phyloP scores from a whole-genome alignment of 2,888 invertebrate genomes.

The Trissoscelio sp. region DNA sequence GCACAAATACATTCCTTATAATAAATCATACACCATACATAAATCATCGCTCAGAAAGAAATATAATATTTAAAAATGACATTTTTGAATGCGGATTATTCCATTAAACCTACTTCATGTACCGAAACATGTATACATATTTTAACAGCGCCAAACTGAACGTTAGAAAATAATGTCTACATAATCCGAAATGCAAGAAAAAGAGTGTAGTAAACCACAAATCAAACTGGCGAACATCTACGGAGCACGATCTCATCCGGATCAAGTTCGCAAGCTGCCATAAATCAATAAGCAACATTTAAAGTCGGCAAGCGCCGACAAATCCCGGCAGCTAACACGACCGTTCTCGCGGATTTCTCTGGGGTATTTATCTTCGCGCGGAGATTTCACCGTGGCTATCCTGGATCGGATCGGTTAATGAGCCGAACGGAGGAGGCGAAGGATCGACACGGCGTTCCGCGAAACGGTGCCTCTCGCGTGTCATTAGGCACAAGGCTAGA shows the following conservation, averaged over 20 bases:
- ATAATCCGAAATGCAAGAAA: not conserved
- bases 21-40: no score
- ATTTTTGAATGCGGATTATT: not conserved
- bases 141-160: not conserved
- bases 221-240: not conserved
- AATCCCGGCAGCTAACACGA: slow-evolving; percentile 6
- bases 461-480: slow-evolving; percentile 70
- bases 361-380: slow-evolving; percentile 24
- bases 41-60: no score
- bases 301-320: slow-evolving; percentile 1
- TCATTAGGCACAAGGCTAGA: slow-evolving; percentile 80
- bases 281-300: slow-evolving; percentile 12
- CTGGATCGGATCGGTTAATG: slow-evolving; percentile 43
- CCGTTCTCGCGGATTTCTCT: slow-evolving; percentile 26
- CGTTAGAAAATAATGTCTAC: not conserved
- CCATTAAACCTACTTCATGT: not conserved
- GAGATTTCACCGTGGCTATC: slow-evolving; percentile 21
- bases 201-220: not conserved
- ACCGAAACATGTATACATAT: not conserved
- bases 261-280: not conserved
- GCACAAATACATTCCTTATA: no score
- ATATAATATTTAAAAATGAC: no score
- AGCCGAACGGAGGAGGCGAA: slow-evolving; percentile 27
- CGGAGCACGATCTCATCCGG: not conserved
- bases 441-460: slow-evolving; percentile 29